Percentiles rank a stretch among this genome's conserved stretches.
Evolutionary conservation across 2,797 vertebrate genomes (phyloP).

Genomic region (Acomys russatus): DNA sequence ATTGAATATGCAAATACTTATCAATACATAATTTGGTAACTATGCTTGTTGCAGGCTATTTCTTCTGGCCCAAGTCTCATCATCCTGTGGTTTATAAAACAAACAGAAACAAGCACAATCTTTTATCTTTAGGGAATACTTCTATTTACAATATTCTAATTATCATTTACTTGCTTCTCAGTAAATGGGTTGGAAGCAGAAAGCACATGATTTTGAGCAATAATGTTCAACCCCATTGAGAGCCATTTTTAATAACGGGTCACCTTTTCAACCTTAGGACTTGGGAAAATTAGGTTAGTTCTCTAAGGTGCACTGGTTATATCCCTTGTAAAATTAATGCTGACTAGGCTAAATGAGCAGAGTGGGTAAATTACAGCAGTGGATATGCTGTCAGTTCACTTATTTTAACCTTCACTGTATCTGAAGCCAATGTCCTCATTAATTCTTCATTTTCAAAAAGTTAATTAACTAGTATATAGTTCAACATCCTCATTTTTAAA

Average conservation of each 20-base stretch:
- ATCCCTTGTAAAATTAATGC: constrained; percentile 68
- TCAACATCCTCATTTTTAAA: constrained; percentile 72
- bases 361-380: constrained; percentile 58
- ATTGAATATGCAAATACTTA: background rate
- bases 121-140: constrained; percentile 63
- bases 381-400: constrained; percentile 24
- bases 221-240: constrained; percentile 37
- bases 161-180: constrained; percentile 34
- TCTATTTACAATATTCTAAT: constrained; percentile 53
- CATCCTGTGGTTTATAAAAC: background rate
- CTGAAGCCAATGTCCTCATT: constrained; percentile 66
- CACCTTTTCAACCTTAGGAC: constrained; percentile 71
- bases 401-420: constrained; percentile 53
- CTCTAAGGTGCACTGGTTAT: constrained; percentile 68
- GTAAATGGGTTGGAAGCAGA: background rate
- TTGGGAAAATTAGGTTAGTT: constrained; percentile 73
- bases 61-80: background rate
- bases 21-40: constrained; percentile 1
- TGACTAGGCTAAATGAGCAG: constrained; percentile 49
- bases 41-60: background rate
- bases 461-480: constrained; percentile 76
- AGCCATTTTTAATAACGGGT: constrained; percentile 70
- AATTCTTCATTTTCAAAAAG: constrained; percentile 77
- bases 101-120: constrained; percentile 67
- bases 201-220: constrained; percentile 27